phyloP scores from a whole-genome alignment of 2,113 vertebrate species.

The Edolisoma coerulescens region DNA sequence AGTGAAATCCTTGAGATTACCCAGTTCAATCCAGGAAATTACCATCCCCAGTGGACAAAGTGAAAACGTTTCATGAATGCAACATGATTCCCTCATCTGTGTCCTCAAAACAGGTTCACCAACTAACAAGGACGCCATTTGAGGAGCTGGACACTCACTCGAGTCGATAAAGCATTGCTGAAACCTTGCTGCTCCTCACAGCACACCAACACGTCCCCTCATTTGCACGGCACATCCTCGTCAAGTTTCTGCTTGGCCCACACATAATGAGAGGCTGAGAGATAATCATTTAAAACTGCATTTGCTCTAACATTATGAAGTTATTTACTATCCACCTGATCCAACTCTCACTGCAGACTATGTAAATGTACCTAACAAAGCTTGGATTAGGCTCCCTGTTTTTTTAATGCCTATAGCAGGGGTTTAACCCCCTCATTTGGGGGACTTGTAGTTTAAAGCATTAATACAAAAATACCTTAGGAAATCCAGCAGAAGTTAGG shows the following conservation, averaged over 20 bases:
- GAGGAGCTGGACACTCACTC: not conserved
- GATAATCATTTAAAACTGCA: not conserved
- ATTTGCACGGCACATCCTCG: not conserved
- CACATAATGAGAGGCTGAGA: not conserved
- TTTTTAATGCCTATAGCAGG: not conserved
- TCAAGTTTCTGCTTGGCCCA: not conserved
- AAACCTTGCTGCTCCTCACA: not conserved
- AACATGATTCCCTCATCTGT: not conserved
- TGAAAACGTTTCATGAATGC: not conserved
- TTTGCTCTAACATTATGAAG: not conserved
- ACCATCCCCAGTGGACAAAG: not conserved
- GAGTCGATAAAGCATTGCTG: rapidly evolving
- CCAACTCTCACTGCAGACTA: not conserved
- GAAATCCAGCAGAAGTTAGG: not conserved
- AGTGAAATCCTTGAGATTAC: not conserved
- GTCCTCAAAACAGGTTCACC: not conserved
- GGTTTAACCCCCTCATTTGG: rapidly evolving
- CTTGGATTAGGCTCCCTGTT: not conserved
- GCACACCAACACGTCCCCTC: not conserved
- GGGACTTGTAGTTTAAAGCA: not conserved
- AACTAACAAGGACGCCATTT: not conserved
- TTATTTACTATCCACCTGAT: not conserved
- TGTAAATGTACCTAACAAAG: not conserved
- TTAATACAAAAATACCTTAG: not conserved
- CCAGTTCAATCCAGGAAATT: not conserved